These are phyloP conservation scores for Trachelus stipa DNA, from an alignment of 2,888 invertebrate genomes.

Conservation along the genomic window DNA sequence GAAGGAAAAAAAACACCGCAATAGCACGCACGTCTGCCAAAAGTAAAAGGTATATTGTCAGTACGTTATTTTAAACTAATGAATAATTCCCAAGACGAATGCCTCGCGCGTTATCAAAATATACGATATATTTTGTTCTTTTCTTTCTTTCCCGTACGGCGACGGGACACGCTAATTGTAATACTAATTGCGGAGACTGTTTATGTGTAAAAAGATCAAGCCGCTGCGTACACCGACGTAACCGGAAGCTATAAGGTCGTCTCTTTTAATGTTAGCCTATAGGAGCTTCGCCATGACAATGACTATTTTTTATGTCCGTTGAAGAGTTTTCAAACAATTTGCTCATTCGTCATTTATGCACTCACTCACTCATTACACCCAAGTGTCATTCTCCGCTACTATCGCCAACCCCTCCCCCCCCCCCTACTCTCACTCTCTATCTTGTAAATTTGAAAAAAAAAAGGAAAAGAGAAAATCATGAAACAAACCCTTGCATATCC, in stretches of 20 bases:
- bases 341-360: not conserved
- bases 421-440: not conserved
- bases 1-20: not conserved
- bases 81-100: not conserved
- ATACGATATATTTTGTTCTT: not conserved
- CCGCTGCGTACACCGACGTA: not conserved
- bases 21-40: not conserved
- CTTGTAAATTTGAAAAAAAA: conserved; percentile 1
- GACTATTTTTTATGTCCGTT: not conserved
- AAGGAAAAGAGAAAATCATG: not conserved
- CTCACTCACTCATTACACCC: not conserved
- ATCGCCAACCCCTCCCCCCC: not conserved
- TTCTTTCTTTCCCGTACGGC: not conserved
- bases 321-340: not conserved
- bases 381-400: not conserved
- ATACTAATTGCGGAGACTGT: not conserved
- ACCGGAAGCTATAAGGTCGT: conserved; percentile 6
- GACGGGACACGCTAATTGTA: not conserved
- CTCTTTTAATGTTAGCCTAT: not conserved
- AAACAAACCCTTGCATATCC: conserved; percentile 8
- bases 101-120: not conserved
- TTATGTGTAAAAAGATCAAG: not conserved
- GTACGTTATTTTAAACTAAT: not conserved
- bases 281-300: not conserved
- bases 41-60: not conserved